Conservation (phyloP, 92 coral and sea anemone species). For the Meandrina meandrites region DNA sequence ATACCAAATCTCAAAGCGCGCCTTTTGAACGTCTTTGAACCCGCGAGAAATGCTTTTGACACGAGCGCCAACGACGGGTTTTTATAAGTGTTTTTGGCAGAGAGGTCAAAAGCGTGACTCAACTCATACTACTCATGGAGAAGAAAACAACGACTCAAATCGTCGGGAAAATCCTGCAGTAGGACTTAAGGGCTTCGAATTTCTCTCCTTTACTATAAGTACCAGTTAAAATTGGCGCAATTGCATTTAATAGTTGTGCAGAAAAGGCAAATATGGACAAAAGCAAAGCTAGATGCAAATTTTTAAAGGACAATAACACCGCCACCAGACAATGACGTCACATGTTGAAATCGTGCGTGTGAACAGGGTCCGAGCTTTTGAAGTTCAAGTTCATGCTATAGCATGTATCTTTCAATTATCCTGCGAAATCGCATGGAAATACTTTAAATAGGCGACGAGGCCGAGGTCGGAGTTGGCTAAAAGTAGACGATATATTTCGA, state of each 20-base stretch:
- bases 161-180: too few species aligned
- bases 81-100: neutral
- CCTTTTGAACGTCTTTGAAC: neutral
- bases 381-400: neutral
- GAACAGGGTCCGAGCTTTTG: too few species aligned
- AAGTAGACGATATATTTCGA: too few species aligned
- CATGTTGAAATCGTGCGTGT: neutral
- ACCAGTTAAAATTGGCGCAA: neutral
- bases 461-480: too few species aligned
- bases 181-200: too few species aligned
- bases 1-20: neutral
- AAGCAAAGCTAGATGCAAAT: neutral
- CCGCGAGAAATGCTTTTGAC: neutral
- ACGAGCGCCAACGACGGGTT: neutral
- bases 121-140: neutral
- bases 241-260: neutral
- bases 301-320: neutral
- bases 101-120: neutral
- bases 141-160: neutral
- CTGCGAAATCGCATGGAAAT: too few species aligned
- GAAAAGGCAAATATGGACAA: neutral
- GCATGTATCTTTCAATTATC: too few species aligned
- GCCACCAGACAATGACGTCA: neutral
- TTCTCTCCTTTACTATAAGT: neutral
- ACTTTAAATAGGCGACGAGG: too few species aligned